Evolutionary conservation across 2,113 vertebrate genomes (phyloP).

Genomic region (Salvelinus fontinalis): DNA sequence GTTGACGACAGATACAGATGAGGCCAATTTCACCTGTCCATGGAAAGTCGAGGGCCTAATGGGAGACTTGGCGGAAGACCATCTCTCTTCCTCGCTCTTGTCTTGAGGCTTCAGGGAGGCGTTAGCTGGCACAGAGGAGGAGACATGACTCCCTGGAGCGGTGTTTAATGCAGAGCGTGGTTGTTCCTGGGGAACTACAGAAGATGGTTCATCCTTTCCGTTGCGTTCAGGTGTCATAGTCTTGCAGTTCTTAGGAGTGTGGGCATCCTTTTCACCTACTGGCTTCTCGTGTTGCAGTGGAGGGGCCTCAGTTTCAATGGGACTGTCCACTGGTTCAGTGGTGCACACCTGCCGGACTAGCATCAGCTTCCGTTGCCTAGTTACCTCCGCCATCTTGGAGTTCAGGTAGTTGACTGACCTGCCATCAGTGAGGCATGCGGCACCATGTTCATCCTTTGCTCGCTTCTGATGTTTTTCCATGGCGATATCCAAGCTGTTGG

Average conservation of each 20-base stretch:
- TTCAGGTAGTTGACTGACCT: constrained; percentile 74
- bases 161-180: constrained; percentile 46
- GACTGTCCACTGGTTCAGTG: constrained; percentile 86
- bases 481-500: constrained; percentile 97
- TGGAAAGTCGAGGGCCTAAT: constrained; percentile 65
- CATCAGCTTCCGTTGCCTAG: constrained; percentile 86
- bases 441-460: constrained; percentile 93
- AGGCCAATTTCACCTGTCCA: constrained; percentile 72
- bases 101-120: constrained; percentile 70
- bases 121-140: constrained; percentile 46
- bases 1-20: constrained; percentile 71
- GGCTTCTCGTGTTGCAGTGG: constrained; percentile 66
- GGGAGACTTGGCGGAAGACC: constrained; percentile 70
- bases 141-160: constrained; percentile 53
- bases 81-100: constrained; percentile 74
- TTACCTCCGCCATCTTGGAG: constrained; percentile 76
- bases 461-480: constrained; percentile 99
- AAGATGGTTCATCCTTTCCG: constrained; percentile 65
- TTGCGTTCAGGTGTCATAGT: constrained; percentile 63
- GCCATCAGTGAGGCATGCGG: constrained; percentile 79
- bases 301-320: constrained; percentile 76
- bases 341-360: constrained; percentile 93
- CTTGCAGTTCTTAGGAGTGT: constrained; percentile 58
- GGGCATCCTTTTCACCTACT: constrained; percentile 55
- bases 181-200: constrained; percentile 50